Percentiles rank a stretch among this genome's conserved stretches.
Conservation (phyloP, 2,113 vertebrate genomes). For the Carettochelys insculpta region DNA sequence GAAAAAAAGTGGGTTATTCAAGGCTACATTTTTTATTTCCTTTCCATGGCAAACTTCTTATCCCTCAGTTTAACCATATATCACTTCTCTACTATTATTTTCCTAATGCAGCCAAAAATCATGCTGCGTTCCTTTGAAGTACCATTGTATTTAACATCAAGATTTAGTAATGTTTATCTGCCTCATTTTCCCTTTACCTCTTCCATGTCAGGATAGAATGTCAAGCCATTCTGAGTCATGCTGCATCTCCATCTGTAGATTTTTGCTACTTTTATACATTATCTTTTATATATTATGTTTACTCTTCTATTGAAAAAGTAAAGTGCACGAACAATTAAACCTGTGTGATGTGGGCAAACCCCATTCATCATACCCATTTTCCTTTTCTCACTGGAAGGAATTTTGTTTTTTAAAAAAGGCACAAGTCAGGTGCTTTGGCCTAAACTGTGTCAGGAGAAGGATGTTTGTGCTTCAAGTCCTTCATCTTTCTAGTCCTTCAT, state of each 20-base stretch:
- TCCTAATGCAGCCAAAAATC: background rate
- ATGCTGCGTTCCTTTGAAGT: fast-evolving
- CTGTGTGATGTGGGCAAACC: background rate
- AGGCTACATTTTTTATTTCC: background rate
- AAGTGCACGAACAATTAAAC: background rate
- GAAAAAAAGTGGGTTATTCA: background rate
- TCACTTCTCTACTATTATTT: background rate
- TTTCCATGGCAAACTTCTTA: background rate
- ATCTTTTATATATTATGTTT: background rate
- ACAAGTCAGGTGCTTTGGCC: background rate
- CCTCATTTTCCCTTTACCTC: background rate
- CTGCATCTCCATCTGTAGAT: background rate
- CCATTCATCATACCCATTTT: background rate
- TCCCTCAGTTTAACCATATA: background rate
- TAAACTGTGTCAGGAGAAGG: background rate
- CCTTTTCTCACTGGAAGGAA: background rate
- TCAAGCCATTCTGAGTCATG: background rate
- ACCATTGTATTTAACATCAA: background rate
- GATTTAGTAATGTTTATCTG: background rate
- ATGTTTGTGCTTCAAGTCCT: background rate
- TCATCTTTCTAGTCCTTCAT: fast-evolving
- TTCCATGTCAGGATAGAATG: background rate
- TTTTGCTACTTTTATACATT: background rate
- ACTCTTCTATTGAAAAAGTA: background rate
- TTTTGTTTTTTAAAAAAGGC: too few species aligned